phyloP scores from a whole-genome alignment of 2,888 invertebrate species.

The Pegoplata infirma region DNA sequence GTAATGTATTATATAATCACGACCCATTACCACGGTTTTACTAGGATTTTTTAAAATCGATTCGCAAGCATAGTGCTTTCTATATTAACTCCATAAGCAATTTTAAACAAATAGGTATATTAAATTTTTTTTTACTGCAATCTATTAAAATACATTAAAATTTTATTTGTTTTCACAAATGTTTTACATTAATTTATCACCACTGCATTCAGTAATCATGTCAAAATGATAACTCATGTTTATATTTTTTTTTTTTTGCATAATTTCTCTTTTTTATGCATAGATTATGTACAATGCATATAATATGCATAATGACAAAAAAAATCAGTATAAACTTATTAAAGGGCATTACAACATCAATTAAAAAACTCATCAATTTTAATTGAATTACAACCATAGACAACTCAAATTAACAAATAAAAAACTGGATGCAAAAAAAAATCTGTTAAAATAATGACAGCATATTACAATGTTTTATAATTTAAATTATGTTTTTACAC shows the following conservation, averaged over 20 bases:
- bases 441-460: constrained; percentile 60
- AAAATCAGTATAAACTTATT: constrained; percentile 53
- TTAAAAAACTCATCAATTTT: constrained; percentile 64
- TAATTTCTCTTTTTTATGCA: constrained; percentile 45
- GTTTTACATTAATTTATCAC: constrained; percentile 32
- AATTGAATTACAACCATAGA: constrained; percentile 63
- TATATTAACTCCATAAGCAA: too few relatives aligned
- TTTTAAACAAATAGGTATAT: too few relatives aligned
- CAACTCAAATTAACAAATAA: constrained; percentile 61
- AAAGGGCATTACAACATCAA: constrained; percentile 61
- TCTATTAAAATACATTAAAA: constrained; percentile 3
- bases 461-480: constrained; percentile 58
- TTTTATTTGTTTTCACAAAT: constrained; percentile 7
- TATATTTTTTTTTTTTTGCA: constrained; percentile 27
- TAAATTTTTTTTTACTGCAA: too few relatives aligned
- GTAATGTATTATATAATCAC: too few relatives aligned
- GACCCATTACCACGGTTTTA: too few relatives aligned
- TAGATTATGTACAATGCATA: constrained; percentile 50
- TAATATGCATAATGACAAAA: constrained; percentile 14
- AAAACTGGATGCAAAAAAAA: constrained; percentile 10
- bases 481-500: constrained; percentile 57
- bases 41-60: too few relatives aligned
- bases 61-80: too few relatives aligned
- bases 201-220: constrained; percentile 29
- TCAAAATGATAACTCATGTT: constrained; percentile 51